Base-by-base conservation (phyloP, 1,140 invertebrate genomes). In the Hycleus phaleratus region DNA sequence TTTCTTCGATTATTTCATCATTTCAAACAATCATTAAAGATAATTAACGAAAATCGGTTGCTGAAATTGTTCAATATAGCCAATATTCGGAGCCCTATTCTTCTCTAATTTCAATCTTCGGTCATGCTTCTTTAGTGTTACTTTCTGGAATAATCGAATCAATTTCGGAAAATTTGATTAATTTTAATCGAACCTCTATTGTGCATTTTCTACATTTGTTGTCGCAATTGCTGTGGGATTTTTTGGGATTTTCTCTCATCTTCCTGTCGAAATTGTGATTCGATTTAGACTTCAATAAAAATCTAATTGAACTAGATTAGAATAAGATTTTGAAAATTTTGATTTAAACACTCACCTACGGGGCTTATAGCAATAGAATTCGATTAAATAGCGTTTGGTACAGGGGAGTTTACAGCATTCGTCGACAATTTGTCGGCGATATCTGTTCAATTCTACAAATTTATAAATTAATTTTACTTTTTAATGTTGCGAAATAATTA, bases 341-440 rank as follows among this genome's bases (percentile, higher is more conserved):
- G 44, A 4, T 4, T 24, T 9, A 43, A 43, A 3, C 42, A 43
- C 40, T 5, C 3, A 53, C 51, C 51, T 53, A 9, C 46, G 26
- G 4, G 51, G 42, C 32, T 38, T 45, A n/a, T 12, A n/a, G 18
- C 51, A 53, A 32, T 53, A 53, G 32, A 46, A 53, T 45, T 45
- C 42, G 9, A 53, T 45, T 38, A 53, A 42, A 46, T 53, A 53
- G 1, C 51, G 18, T 11, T 45, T 42, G 18, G 51, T 38, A 11
- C 51, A 53, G 3, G 26, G 51, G 9, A 45, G 45, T 45, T 45
- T 25, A 12, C 51, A 53, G 46, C 51, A 53, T 25, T 53, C 51
- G 24, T 53, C 42, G 2, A 53, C 42, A n/a, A 53, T 53, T 45
- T 53, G 42, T 4, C 51, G 24, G 6, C 51, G 51, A 38, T 46